phyloP scores from a whole-genome alignment of 2,113 vertebrate species.

The Ciconia maguari region DNA sequence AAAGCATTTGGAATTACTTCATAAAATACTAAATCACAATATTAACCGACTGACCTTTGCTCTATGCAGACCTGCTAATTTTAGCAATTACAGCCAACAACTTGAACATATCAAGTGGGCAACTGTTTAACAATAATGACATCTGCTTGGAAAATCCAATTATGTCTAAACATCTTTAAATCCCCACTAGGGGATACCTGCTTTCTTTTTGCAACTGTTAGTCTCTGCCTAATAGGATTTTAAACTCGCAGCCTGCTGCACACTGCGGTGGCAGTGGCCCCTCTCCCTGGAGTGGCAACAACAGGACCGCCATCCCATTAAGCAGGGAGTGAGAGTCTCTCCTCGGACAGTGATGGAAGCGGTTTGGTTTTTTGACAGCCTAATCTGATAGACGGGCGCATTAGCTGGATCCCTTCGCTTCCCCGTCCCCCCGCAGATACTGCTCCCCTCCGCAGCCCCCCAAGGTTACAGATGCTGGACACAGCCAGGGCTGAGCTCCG shows the following conservation, averaged over 20 bases:
- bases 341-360: slow-evolving; percentile 65
- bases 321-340: slow-evolving; percentile 6
- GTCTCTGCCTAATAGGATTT: slow-evolving; percentile 88
- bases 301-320: slow-evolving; percentile 57
- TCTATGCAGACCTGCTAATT: slow-evolving; percentile 86
- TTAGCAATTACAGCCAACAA: slow-evolving; percentile 84
- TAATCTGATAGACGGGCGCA: slow-evolving; percentile 59
- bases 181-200: slow-evolving; percentile 82
- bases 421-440: not conserved
- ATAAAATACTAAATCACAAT: slow-evolving; percentile 75
- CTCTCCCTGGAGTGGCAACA: slow-evolving; percentile 62
- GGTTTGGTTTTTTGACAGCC: slow-evolving; percentile 47
- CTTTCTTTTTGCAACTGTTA: slow-evolving; percentile 85
- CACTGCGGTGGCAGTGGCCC: slow-evolving; percentile 19
- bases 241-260: slow-evolving; percentile 73
- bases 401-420: slow-evolving; percentile 40
- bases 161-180: slow-evolving; percentile 82
- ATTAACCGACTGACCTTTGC: slow-evolving; percentile 87
- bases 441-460: not conserved
- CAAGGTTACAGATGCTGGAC: not conserved
- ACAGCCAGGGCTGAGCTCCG: not conserved
- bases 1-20: slow-evolving; percentile 73
- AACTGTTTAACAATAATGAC: slow-evolving; percentile 85
- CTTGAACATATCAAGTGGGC: slow-evolving; percentile 86
- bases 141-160: slow-evolving; percentile 90